Percentiles rank a stretch among this genome's conserved stretches.
Conservation (phyloP, 92 coral and sea anemone species). For the Zoanthus sociatus region DNA sequence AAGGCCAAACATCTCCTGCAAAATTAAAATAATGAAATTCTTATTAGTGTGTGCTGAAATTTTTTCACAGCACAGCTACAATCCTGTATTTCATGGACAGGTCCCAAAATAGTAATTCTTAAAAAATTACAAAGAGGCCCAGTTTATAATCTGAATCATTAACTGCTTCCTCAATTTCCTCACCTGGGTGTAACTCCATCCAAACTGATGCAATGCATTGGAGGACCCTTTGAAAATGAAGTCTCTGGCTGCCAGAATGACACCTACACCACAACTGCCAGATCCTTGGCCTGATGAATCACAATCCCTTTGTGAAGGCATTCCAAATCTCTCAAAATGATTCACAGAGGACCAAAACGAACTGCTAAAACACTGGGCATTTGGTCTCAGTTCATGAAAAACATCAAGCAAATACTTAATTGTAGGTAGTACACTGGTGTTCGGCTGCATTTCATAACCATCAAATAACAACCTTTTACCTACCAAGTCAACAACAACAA, state of each 20-base stretch:
- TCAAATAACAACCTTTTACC: constrained; percentile 16
- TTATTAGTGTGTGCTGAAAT: too few relatives aligned
- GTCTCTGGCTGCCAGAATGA: constrained; percentile 69
- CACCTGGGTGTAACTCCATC: constrained; percentile 54
- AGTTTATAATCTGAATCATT: constrained; percentile 39
- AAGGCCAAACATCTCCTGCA: not conserved
- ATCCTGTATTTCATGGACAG: too few relatives aligned
- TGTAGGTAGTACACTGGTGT: constrained; percentile 4
- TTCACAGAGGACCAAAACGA: constrained; percentile 46
- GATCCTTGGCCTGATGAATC: constrained; percentile 43
- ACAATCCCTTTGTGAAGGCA: constrained; percentile 50
- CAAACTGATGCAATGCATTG: not conserved
- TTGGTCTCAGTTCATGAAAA: constrained; percentile 16
- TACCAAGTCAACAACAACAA: constrained; percentile 49
- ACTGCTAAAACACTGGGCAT: not conserved
- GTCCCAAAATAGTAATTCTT: too few relatives aligned
- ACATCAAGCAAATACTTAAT: constrained; percentile 37
- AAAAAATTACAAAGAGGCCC: constrained; percentile 20
- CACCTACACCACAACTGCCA: constrained; percentile 74
- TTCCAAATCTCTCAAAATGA: constrained; percentile 59
- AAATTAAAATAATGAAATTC: too few relatives aligned
- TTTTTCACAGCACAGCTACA: too few relatives aligned
- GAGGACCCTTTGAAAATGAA: constrained; percentile 25
- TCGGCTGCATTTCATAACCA: not conserved
- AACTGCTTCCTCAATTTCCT: constrained; percentile 53